A percentile compares a stretch with the other conserved stretches of the same genome.
Conservation (phyloP, 2,888 invertebrate genomes). For the Digitonthophagus gazella region DNA sequence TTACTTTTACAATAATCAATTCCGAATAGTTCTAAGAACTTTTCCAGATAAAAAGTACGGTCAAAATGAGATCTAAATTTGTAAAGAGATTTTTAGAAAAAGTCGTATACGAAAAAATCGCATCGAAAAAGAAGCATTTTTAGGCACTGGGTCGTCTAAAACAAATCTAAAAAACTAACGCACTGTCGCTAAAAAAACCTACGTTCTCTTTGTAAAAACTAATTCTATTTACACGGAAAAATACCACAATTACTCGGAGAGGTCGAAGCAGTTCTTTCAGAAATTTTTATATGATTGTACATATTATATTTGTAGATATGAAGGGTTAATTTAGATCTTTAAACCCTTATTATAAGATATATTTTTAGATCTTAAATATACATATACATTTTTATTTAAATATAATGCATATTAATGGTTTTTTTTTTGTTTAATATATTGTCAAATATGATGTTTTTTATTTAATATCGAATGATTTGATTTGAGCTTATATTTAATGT, state of each 20-base stretch:
- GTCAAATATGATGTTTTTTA: not conserved
- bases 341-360: too few relatives aligned
- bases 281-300: not conserved
- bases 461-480: not conserved
- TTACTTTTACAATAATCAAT: not conserved
- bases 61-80: conserved; percentile 20
- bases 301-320: not conserved
- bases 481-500: not conserved
- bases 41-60: not conserved
- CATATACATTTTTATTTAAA: too few relatives aligned
- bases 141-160: conserved; percentile 29
- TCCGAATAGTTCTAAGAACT: not conserved
- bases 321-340: not conserved
- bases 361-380: too few relatives aligned
- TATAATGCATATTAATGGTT: too few relatives aligned
- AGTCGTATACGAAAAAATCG: conserved; percentile 24
- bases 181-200: conserved; percentile 25
- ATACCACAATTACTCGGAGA: not conserved
- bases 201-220: conserved; percentile 16
- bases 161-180: conserved; percentile 19
- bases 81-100: not conserved
- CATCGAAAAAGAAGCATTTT: conserved; percentile 27
- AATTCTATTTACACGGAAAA: not conserved
- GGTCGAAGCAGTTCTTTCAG: not conserved
- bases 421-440: not conserved